phyloP scores from a whole-genome alignment of 2,113 vertebrate species.

The Pogona vitticeps region DNA sequence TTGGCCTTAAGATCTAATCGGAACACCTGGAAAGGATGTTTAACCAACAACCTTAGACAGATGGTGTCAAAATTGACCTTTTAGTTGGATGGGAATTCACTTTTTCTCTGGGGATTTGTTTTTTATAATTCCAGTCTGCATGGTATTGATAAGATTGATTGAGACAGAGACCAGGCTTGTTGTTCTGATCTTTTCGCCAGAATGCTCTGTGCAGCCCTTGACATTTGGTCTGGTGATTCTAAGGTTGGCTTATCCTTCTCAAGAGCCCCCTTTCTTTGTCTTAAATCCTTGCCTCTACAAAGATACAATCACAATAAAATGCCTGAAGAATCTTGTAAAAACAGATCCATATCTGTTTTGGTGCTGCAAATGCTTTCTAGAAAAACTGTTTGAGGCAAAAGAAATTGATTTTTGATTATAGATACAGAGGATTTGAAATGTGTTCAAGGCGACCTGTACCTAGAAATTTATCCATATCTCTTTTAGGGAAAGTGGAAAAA shows the following conservation, averaged over 20 bases:
- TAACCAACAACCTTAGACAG: background rate
- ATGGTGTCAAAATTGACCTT: background rate
- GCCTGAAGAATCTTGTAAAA: background rate
- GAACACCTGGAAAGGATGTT: background rate
- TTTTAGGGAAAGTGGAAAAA: background rate
- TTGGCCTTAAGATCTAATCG: background rate
- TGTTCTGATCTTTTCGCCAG: background rate
- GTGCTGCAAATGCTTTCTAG: background rate
- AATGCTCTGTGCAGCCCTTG: background rate
- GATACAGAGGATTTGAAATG: background rate
- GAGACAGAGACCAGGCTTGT: background rate
- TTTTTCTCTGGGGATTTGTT: background rate
- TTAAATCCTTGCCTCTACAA: conserved; percentile 1
- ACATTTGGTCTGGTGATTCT: conserved; percentile 23
- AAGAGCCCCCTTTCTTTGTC: background rate
- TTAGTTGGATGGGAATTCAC: conserved; percentile 8
- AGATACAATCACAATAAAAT: conserved; percentile 18
- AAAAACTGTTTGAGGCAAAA: background rate
- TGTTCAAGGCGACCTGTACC: background rate
- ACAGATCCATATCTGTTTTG: background rate
- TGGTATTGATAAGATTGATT: conserved; percentile 30
- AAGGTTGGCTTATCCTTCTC: background rate
- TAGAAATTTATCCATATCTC: background rate
- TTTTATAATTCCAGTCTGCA: conserved; percentile 23
- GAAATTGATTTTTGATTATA: conserved; percentile 1